Conservation (phyloP, 2,113 vertebrate species). For the Fulica atra region DNA sequence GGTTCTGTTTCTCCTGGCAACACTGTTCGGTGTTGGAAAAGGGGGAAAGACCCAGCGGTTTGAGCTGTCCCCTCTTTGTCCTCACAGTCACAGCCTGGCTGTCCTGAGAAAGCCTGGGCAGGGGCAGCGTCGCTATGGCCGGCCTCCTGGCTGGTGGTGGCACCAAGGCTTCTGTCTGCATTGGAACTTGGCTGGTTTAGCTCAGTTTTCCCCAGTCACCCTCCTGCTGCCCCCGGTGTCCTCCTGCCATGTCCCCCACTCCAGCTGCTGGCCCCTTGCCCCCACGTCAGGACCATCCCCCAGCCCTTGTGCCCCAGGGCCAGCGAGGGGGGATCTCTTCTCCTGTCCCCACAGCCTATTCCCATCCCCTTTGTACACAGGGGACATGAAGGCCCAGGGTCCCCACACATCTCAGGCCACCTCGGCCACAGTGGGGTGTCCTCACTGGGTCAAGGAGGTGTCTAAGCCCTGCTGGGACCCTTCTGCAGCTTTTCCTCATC, state of each 20-base stretch:
- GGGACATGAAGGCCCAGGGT: neutral
- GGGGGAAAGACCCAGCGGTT: neutral
- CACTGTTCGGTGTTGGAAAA: neutral
- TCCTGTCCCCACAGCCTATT: neutral
- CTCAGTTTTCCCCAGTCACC: neutral
- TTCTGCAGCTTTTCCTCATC: neutral
- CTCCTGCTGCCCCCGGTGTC: neutral
- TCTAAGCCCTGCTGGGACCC: neutral
- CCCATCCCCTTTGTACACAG: too few species aligned
- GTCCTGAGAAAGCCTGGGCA: neutral
- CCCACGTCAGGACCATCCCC: neutral
- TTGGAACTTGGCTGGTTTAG: neutral
- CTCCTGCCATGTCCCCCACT: neutral
- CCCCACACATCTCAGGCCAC: neutral
- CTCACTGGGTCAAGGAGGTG: neutral
- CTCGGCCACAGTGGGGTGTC: neutral
- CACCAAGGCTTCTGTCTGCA: neutral
- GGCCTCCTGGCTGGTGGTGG: neutral
- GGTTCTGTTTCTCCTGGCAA: neutral
- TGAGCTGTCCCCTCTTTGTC: neutral
- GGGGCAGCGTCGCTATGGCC: neutral
- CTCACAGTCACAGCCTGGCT: neutral
- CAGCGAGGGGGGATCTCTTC: neutral
- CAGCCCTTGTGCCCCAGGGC: neutral
- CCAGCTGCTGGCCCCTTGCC: neutral